These are phyloP conservation scores for Ornithoptera priamus DNA, from an alignment of 2,888 invertebrate genomes.

Conservation along the genomic window DNA sequence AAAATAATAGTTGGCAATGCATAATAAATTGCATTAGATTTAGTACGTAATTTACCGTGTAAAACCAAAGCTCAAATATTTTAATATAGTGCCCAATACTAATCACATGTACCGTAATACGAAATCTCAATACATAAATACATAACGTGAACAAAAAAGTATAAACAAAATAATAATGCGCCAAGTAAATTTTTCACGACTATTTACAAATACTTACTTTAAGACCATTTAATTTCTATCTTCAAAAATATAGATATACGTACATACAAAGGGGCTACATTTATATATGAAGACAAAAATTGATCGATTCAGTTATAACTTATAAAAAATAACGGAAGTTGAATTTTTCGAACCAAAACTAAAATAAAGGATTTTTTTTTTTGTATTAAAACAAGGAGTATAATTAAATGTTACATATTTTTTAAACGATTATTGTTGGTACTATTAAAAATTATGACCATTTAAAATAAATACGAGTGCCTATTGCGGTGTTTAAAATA, in stretches of 20 bases:
- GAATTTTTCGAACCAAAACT: neutral
- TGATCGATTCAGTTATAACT: slow-evolving; percentile 60
- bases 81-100: slow-evolving; percentile 8
- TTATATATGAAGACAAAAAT: slow-evolving; percentile 63
- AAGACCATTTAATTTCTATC: slow-evolving; percentile 71
- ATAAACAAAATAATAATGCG: slow-evolving; percentile 71
- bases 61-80: slow-evolving; percentile 10
- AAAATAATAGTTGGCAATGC: neutral
- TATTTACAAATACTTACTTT: slow-evolving; percentile 75
- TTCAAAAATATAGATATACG: slow-evolving; percentile 77
- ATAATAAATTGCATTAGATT: neutral
- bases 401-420: slow-evolving; percentile 16
- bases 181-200: slow-evolving; percentile 77
- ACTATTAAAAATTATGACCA: slow-evolving; percentile 7
- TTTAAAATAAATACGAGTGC: slow-evolving; percentile 29
- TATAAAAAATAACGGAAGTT: slow-evolving; percentile 63
- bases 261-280: slow-evolving; percentile 76
- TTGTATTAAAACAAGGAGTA: slow-evolving; percentile 28
- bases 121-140: slow-evolving; percentile 67
- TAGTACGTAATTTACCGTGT: slow-evolving; percentile 1
- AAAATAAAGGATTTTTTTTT: slow-evolving; percentile 40
- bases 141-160: slow-evolving; percentile 67
- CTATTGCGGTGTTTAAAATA: slow-evolving; percentile 57
- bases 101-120: slow-evolving; percentile 25
- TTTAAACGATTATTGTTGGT: slow-evolving; percentile 9